Percentiles rank a stretch among this genome's conserved stretches.
Conservation (phyloP, 2,113 vertebrate genomes). For the Nycticebus coucang region DNA sequence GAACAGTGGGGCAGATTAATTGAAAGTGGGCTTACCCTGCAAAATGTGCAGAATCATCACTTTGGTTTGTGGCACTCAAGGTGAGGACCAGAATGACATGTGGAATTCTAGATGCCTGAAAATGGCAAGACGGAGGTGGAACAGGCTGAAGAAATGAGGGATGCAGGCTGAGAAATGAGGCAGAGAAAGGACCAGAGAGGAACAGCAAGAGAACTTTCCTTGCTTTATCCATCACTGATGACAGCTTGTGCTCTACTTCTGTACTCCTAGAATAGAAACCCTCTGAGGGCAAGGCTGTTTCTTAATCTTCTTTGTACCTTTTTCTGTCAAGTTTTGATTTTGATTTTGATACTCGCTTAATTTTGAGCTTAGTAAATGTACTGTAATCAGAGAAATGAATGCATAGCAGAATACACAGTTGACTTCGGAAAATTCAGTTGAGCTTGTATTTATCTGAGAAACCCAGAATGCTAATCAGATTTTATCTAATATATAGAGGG, state of each 20-base stretch:
- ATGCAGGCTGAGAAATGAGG: neutral
- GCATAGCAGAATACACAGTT: neutral
- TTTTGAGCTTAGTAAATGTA: neutral
- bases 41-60: neutral
- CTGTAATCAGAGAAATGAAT: neutral
- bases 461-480: neutral
- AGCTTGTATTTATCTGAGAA: neutral
- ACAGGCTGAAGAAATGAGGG: neutral
- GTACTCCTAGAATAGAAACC: neutral
- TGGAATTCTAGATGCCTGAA: neutral
- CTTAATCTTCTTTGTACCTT: neutral
- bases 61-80: neutral
- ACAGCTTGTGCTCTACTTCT: neutral
- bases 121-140: neutral
- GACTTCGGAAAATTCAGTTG: constrained; percentile 9
- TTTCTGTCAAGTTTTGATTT: neutral
- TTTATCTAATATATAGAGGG: neutral
- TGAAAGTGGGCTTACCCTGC: neutral
- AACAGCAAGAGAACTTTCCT: neutral
- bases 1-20: neutral
- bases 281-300: neutral
- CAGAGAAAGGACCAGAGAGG: neutral
- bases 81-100: neutral
- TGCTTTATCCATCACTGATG: neutral
- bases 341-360: neutral